Evolutionary conservation across 2,888 invertebrate genomes (phyloP).

Genomic region (Neoitamus cyanurus): DNA sequence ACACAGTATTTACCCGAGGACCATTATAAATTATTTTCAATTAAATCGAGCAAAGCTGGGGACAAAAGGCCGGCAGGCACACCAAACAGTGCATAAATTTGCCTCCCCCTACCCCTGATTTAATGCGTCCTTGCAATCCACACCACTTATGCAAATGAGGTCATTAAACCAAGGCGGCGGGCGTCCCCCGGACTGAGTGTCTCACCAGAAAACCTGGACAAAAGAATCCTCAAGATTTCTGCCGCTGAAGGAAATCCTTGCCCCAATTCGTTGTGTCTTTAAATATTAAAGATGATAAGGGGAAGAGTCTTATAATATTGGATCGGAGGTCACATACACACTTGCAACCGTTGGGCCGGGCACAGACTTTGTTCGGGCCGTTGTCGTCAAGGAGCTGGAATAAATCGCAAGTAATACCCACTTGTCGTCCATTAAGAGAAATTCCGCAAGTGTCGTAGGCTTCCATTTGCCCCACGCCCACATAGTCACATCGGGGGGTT

Average conservation of each 20-base stretch:
- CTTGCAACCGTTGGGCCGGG: not conserved
- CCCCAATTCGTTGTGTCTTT: not conserved
- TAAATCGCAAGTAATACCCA: slow-evolving; percentile 54
- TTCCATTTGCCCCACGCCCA: slow-evolving; percentile 50
- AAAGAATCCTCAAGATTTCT: slow-evolving; percentile 1
- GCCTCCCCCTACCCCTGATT: not conserved
- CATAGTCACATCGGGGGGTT: slow-evolving; percentile 47
- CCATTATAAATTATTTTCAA: not conserved
- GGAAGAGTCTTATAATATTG: not conserved
- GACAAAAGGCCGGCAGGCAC: not conserved
- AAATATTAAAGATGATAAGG: slow-evolving; percentile 30
- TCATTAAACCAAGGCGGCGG: not conserved
- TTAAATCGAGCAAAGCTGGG: not conserved
- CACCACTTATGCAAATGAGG: slow-evolving; percentile 13
- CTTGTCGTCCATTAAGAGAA: slow-evolving; percentile 54
- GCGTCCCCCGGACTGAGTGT: not conserved
- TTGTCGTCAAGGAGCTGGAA: slow-evolving; percentile 47
- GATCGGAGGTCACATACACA: not conserved
- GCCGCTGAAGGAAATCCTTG: slow-evolving; percentile 6
- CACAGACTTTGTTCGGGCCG: not conserved
- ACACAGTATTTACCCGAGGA: not conserved
- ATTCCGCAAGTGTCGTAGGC: slow-evolving; percentile 50
- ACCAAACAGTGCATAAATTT: slow-evolving; percentile 1
- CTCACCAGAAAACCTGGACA: not conserved
- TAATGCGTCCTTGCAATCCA: not conserved